Evolutionary conservation across 1,140 invertebrate species (phyloP).

Genomic region (Bursaphelenchus mucronatus): DNA sequence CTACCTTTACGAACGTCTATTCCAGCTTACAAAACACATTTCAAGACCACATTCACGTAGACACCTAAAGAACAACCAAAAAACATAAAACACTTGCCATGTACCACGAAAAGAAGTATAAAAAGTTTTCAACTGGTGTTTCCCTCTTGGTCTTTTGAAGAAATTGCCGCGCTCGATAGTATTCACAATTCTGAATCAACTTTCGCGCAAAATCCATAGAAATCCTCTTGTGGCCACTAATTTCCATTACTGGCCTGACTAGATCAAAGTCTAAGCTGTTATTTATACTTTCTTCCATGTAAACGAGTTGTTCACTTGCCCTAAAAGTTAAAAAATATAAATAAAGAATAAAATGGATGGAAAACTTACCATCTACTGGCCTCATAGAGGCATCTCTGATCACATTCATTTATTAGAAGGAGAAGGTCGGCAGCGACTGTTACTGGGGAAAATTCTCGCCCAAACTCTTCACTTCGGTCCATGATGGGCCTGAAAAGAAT

Average conservation of each 20-base stretch:
- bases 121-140: conserved; percentile 33
- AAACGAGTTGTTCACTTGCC: conserved; percentile 33
- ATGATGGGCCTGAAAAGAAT: too few species aligned
- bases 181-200: conserved; percentile 35
- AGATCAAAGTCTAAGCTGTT: not conserved
- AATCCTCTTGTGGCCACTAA: not conserved
- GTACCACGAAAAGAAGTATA: conserved; percentile 50
- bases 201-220: conserved; percentile 36
- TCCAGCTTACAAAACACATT: too few species aligned
- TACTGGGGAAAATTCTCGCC: conserved; percentile 3
- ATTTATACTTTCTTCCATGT: conserved; percentile 22
- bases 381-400: conserved; percentile 37
- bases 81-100: conserved; percentile 27
- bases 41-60: not conserved
- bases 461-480: too few species aligned
- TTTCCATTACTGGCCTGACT: conserved; percentile 8
- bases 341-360: conserved; percentile 1
- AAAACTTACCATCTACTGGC: conserved; percentile 34
- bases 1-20: too few species aligned
- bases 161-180: conserved; percentile 31
- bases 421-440: conserved; percentile 29
- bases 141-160: conserved; percentile 22
- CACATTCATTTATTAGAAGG: conserved; percentile 41
- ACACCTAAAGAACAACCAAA: conserved; percentile 5
- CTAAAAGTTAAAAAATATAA: conserved; percentile 27